Conservation (phyloP, 2,797 vertebrate species). For the Protosalanx chinensis region DNA sequence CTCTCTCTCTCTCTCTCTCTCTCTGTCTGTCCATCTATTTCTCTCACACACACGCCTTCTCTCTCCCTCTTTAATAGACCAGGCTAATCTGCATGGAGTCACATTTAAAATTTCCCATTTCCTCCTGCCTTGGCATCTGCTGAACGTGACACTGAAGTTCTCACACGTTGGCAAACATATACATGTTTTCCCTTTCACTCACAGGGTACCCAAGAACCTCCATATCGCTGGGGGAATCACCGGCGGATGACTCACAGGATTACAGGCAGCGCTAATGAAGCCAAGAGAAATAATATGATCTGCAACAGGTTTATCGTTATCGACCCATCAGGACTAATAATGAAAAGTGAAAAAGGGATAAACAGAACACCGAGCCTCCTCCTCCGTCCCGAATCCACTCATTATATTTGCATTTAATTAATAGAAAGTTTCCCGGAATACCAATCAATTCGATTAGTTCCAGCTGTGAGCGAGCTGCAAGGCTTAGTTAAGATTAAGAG, state of each 20-base stretch:
- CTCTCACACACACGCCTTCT: too few species aligned
- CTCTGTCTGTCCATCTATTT: too few species aligned
- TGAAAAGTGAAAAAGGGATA: not conserved
- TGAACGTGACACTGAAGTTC: not conserved
- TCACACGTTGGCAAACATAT: not conserved
- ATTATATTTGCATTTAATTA: constrained; percentile 33
- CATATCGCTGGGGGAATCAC: not conserved
- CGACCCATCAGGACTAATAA: constrained; percentile 21
- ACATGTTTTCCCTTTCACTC: not conserved
- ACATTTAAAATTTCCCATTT: not conserved
- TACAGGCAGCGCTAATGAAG: constrained; percentile 19
- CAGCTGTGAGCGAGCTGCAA: constrained; percentile 18
- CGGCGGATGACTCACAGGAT: constrained; percentile 22
- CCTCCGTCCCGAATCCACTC: not conserved
- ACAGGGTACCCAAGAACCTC: not conserved
- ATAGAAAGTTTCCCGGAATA: constrained; percentile 27
- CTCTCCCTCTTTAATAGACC: too few species aligned
- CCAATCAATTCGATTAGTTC: constrained; percentile 28
- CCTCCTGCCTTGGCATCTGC: not conserved
- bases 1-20: too few species aligned
- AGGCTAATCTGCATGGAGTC: not conserved
- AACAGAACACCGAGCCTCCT: not conserved
- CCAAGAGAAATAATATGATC: constrained; percentile 23
- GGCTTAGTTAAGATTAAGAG: constrained; percentile 9
- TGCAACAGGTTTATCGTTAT: constrained; percentile 5